These are phyloP conservation scores for Fopius arisanus DNA, from an alignment of 1,140 invertebrate genomes.

Conservation along the genomic window DNA sequence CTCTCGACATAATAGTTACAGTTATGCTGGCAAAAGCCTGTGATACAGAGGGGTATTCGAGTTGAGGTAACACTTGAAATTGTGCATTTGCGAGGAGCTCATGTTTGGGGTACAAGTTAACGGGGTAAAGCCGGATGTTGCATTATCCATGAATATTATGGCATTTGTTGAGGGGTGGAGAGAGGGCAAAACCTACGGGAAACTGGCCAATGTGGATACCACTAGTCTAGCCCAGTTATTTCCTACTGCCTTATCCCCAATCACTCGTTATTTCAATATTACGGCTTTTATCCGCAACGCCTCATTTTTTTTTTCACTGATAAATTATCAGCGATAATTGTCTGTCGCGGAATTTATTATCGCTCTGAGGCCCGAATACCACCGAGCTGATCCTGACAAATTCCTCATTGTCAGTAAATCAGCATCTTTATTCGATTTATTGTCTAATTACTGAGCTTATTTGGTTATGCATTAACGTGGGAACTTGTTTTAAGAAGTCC, in stretches of 20 bases:
- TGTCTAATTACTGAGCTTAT: too few species aligned
- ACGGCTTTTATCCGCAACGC: background rate
- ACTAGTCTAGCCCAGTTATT: background rate
- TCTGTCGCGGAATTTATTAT: too few species aligned
- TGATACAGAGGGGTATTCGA: background rate
- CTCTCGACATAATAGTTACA: constrained; percentile 36
- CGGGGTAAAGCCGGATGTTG: background rate
- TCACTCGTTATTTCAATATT: background rate
- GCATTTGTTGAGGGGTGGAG: background rate
- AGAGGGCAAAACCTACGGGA: background rate
- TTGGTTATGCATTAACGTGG: too few species aligned
- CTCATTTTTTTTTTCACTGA: background rate
- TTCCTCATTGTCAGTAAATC: too few species aligned
- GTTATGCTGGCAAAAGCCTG: constrained; percentile 26
- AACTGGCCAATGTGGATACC: background rate
- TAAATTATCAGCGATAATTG: too few species aligned
- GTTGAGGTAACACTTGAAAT: background rate
- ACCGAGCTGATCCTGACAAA: too few species aligned
- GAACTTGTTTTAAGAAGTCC: too few species aligned
- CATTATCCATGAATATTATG: constrained; percentile 6
- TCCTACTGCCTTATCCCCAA: background rate
- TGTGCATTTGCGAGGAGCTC: background rate
- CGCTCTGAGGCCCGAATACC: too few species aligned
- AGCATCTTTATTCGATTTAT: too few species aligned
- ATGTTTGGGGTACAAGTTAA: background rate